Evolutionary conservation across 2,797 vertebrate species (phyloP).

Genomic region (Strix occidentalis): DNA sequence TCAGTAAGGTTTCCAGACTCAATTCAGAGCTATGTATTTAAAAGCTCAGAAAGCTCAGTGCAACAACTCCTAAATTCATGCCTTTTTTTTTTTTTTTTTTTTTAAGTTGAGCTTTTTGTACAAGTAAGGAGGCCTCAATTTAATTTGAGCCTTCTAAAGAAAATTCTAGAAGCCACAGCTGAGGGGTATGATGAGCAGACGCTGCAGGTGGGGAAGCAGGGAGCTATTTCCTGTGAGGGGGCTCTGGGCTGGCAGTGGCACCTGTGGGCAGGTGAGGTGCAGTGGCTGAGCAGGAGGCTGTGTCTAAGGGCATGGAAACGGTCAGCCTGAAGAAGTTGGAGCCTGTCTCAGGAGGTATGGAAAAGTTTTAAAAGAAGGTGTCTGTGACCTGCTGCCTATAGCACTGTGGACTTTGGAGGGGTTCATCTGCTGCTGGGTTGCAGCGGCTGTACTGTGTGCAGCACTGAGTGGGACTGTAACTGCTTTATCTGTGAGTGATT

Average conservation of each 20-base stretch:
- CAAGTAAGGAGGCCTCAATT: background rate
- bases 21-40: background rate
- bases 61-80: background rate
- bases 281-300: accelerated
- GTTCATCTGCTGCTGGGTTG: accelerated
- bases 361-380: no score
- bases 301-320: accelerated
- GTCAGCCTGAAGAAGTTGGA: accelerated
- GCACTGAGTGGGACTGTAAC: accelerated
- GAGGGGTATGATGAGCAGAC: background rate
- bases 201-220: background rate
- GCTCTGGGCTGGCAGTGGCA: accelerated
- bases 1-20: background rate
- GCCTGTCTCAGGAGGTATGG: background rate
- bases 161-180: background rate
- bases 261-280: background rate
- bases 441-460: accelerated
- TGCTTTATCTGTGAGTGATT: background rate
- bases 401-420: accelerated
- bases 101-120: background rate
- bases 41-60: background rate
- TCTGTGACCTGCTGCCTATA: no score
- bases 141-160: accelerated
- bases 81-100: no score
- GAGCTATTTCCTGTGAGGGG: accelerated